Evolutionary conservation across 1,140 invertebrate species (phyloP).

Genomic region (Dreissena rostriformis): DNA sequence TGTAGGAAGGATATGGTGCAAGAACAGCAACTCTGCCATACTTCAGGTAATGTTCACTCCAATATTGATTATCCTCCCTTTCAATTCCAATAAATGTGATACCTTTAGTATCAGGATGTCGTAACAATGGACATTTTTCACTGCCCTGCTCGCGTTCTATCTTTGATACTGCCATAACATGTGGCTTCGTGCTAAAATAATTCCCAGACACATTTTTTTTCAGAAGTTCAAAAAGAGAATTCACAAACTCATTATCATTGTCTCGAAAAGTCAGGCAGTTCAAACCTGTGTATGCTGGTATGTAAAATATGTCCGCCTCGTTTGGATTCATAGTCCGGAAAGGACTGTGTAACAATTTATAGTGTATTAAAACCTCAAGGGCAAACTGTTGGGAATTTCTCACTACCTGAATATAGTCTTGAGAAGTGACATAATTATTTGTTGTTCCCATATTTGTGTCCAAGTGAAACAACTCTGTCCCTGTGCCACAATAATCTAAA

Average conservation of each 20-base stretch:
- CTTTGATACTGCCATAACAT: constrained; percentile 68
- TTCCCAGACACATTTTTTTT: constrained; percentile 20
- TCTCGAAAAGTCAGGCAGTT: constrained; percentile 52
- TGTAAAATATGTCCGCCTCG: constrained; percentile 71
- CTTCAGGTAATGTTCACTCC: background rate
- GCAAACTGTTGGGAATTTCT: constrained; percentile 69
- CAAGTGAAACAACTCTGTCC: constrained; percentile 56
- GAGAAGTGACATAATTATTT: background rate
- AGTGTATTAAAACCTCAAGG: constrained; percentile 70
- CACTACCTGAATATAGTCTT: constrained; percentile 38
- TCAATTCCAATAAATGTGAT: constrained; percentile 67
- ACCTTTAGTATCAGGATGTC: constrained; percentile 35
- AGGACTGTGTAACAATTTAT: constrained; percentile 67
- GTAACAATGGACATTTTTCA: constrained; percentile 59
- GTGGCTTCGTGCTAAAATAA: constrained; percentile 62
- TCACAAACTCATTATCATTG: constrained; percentile 17
- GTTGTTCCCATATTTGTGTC: background rate
- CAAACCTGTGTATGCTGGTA: constrained; percentile 69
- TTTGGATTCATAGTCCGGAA: constrained; percentile 63
- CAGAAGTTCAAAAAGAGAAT: constrained; percentile 52
- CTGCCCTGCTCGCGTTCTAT: constrained; percentile 66
- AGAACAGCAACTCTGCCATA: constrained; percentile 47
- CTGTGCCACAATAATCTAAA: constrained; percentile 64
- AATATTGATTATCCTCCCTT: constrained; percentile 52
- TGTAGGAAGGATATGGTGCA: constrained; percentile 72